Evolutionary conservation across 1,140 invertebrate species (phyloP), one percentile per base, ranked within the genome.

Genomic region (Drosophila busckii): DNA sequence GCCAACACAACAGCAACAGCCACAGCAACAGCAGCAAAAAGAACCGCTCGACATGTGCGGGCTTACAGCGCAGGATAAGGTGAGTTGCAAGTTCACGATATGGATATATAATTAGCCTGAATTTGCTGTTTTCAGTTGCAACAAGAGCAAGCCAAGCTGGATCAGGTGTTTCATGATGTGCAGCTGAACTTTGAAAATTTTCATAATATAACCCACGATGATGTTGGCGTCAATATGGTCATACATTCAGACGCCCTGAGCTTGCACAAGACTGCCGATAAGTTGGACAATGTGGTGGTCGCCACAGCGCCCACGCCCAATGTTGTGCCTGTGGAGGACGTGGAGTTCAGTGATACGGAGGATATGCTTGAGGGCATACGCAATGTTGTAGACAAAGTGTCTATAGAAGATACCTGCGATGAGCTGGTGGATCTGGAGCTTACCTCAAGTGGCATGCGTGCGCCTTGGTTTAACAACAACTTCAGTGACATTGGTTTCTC

Each of bases 321-420:
- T 34, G 23, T 28, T 4, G 45, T 66, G 4, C 22, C 75, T 3
- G 67, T 71, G 1, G 84, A 84, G 29, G 84, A 86, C 22, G 70
- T 84, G 29, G 94, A 94, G 82, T 94, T 95, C 76, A 94, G 93
- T 49, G 94, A 95, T 66, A 91, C 93, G 0, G 94, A 95, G 86
- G 94, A 95, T 86, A 89, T 95, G 78, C 94, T 95, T 90, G 94
- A 93, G 78, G 94, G 93, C 54, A 94, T 94, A 53, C 89, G 93
- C 48, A 91, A 91, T 66, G 90, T 92, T 25, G 92, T 92, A 17
- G 89, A 90, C 7, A 89, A 87, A 37, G 88, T 88, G 6, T 84
- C 82, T 2, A 75, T 86, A 2, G 83, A 85, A 25, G 86, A 87
- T 38, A 86, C 85, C 7, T 85, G 78, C 38, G 80, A 87, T 40